Conservation (phyloP, 2,888 invertebrate genomes). For the Sabatieria punctata region DNA sequence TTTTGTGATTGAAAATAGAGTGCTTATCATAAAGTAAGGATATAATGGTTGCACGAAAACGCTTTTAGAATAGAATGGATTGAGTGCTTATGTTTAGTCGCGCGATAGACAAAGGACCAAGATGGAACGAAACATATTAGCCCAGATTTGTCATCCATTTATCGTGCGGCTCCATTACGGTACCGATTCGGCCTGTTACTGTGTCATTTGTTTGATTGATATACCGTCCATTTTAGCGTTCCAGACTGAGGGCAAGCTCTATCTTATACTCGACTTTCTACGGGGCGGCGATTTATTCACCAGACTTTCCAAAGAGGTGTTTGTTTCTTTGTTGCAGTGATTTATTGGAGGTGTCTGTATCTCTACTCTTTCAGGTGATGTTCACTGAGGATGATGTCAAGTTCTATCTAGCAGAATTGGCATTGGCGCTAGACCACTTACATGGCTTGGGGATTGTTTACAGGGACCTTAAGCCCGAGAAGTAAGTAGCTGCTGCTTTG, state of each 20-base stretch:
- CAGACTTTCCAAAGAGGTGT: slow-evolving; percentile 93
- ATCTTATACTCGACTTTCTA: slow-evolving; percentile 90
- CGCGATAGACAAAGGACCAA: slow-evolving; percentile 89
- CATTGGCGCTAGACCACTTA: slow-evolving; percentile 86
- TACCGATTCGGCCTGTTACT: slow-evolving; percentile 16
- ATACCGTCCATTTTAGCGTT: slow-evolving; percentile 48
- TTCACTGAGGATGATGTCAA: slow-evolving; percentile 99
- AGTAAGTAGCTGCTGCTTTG: slow-evolving; percentile 42
- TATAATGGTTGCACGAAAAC: slow-evolving; percentile 1
- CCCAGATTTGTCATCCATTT: slow-evolving; percentile 95
- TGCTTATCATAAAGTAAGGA: no score
- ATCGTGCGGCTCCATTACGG: slow-evolving; percentile 89
- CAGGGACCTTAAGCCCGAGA: slow-evolving; percentile 91
- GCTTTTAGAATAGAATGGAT: slow-evolving; percentile 12
- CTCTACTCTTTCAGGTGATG: slow-evolving; percentile 65
- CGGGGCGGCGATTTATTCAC: slow-evolving; percentile 93
- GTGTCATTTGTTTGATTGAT: not conserved
- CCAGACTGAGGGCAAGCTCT: slow-evolving; percentile 96
- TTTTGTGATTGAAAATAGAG: not conserved
- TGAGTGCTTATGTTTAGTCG: slow-evolving; percentile 39
- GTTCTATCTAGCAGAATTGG: slow-evolving; percentile 94
- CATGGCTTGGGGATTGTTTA: slow-evolving; percentile 95
- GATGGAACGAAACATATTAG: slow-evolving; percentile 94
- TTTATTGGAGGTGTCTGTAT: no score
- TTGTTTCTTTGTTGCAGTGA: no score